Base-by-base conservation (phyloP, 1,140 invertebrate genomes). In the Ips nitidus region DNA sequence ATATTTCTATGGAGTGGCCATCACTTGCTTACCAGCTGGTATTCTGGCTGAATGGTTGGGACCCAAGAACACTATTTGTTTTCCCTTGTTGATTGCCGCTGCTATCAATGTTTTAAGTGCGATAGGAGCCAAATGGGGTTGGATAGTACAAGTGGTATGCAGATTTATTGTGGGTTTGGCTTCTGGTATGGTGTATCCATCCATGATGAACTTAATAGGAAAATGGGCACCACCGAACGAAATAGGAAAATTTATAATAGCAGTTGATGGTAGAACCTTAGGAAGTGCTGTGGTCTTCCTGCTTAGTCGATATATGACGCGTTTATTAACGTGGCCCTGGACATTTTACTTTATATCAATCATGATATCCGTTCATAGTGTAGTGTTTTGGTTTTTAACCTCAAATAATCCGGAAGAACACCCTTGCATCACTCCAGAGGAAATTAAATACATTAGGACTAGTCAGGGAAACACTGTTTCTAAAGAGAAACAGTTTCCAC, bases 231-330 rank as follows among this genome's bases (percentile, higher is more conserved):
- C 90, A 5, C 89, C 89, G 4, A 83, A 84, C 40, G 90, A 91
- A 74, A 90, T 89, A 78, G 90, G 89, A 60, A 90, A 90, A 80
- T 91, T 91, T 75, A 83, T 90, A 1, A 89, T 88, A 76, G 86
- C 88, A 7, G 83, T 91, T 76, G 83, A 89, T 87, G 90, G 90
- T 5, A 88, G 89, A 2, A 87, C 89, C 0, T 87, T 93, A 41
- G 91, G 92, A 38, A 92, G 90, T 0, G 87, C 92, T 1, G 83
- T 92, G n/a, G 89, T 90, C 1, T 89, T 22, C 22, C 22, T 22
- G 90, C 76, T 92, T 0, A 86, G 88, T 63, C 89, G 88, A 7
- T 80, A 84, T 1, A 80, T 90, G 3, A 88, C 88, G 45, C 85
- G 85, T 65, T 80, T 77, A 52, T 84, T 84, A 2, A 90, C 91